A percentile compares a stretch with the other conserved stretches of the same genome.
Conservation (phyloP, 2,888 invertebrate genomes). For the Hermaeophaga mercurialis region DNA sequence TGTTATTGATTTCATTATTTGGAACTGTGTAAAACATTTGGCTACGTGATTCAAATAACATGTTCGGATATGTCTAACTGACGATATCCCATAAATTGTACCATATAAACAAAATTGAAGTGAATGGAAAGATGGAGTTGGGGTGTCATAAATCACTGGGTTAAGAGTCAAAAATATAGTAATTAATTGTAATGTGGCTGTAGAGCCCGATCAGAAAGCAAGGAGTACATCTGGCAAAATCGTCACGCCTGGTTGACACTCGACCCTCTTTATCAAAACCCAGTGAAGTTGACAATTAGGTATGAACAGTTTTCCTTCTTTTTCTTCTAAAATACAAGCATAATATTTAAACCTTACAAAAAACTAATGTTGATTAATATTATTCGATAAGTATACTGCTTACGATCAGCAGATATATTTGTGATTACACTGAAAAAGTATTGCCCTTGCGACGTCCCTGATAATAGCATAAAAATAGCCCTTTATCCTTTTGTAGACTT, state of each 20-base stretch:
- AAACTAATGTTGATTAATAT: too few relatives aligned
- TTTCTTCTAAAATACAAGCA: too few relatives aligned
- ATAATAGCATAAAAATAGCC: slow-evolving; percentile 20
- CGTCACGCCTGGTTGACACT: slow-evolving; percentile 33
- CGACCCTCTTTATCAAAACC: slow-evolving; percentile 21
- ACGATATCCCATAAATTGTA: neutral
- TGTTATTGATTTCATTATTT: too few relatives aligned
- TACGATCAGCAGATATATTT: too few relatives aligned
- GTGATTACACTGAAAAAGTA: too few relatives aligned
- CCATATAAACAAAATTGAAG: slow-evolving; percentile 5
- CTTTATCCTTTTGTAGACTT: slow-evolving; percentile 32
- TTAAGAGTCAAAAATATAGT: slow-evolving; percentile 43
- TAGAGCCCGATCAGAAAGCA: slow-evolving; percentile 35
- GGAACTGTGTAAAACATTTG: too few relatives aligned
- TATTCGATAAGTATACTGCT: too few relatives aligned
- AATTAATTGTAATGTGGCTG: slow-evolving; percentile 47
- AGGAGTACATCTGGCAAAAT: slow-evolving; percentile 42
- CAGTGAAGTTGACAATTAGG: too few relatives aligned
- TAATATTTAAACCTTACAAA: too few relatives aligned
- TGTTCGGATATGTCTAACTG: too few relatives aligned
- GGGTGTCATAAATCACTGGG: slow-evolving; percentile 45
- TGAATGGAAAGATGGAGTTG: slow-evolving; percentile 40
- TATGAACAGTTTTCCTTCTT: too few relatives aligned
- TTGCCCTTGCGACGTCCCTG: slow-evolving; percentile 17
- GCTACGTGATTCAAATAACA: too few relatives aligned